Evolutionary conservation across 2,888 invertebrate genomes (phyloP).

Genomic region (Octodonta nipae): DNA sequence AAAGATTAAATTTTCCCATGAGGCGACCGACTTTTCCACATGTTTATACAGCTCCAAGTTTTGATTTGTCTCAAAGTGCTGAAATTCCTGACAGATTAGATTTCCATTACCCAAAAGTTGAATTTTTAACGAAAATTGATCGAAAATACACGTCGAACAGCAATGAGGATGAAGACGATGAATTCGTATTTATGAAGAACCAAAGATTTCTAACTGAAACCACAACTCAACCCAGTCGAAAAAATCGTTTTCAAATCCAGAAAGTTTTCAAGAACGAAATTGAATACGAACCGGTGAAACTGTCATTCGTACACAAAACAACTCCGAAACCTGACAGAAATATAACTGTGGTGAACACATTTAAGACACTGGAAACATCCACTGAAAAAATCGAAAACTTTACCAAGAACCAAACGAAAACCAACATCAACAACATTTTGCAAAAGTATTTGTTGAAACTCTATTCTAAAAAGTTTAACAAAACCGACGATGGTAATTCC

Average conservation of each 20-base stretch:
- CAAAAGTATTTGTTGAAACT: constrained; percentile 20
- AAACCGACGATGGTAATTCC: neutral
- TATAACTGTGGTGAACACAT: constrained; percentile 7
- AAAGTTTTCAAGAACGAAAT: constrained; percentile 2
- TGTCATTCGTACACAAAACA: constrained; percentile 13
- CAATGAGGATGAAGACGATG: constrained; percentile 6
- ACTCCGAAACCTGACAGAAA: neutral
- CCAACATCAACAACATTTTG: constrained; percentile 19
- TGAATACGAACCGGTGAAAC: constrained; percentile 6
- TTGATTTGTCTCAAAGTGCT: no score
- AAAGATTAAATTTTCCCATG: no score
- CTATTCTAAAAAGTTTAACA: constrained; percentile 17
- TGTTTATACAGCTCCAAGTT: no score
- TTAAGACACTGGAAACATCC: constrained; percentile 9
- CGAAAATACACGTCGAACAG: constrained; percentile 17
- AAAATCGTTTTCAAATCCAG: constrained; percentile 2
- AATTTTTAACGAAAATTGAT: constrained; percentile 11
- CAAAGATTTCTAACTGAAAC: constrained; percentile 12
- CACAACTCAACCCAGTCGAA: constrained; percentile 4
- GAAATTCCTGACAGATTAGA: constrained; percentile 7
- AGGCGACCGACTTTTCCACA: no score
- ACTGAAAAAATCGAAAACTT: constrained; percentile 3
- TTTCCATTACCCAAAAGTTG: constrained; percentile 14
- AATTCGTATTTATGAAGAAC: constrained; percentile 9
- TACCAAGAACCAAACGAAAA: constrained; percentile 9